Evolutionary conservation across 2,888 invertebrate genomes (phyloP), one percentile per base, ranked within the genome.

Genomic region (Euphydryas editha): DNA sequence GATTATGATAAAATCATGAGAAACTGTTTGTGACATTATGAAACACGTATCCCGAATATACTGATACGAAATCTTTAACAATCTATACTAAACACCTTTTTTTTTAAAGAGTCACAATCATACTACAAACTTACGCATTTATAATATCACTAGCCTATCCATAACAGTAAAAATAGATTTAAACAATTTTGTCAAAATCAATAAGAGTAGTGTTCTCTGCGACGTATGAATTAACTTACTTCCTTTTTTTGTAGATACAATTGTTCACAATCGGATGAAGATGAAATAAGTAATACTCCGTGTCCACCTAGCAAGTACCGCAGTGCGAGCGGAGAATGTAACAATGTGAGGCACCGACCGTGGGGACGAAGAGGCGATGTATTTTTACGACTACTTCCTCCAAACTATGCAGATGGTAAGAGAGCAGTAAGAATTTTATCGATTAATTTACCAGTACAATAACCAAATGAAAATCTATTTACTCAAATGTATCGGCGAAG

Each of bases 221-320:
- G 1, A 20, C 11, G 47, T 17, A 44, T 10, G 17, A 17, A 24
- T 2, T 30, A 5, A n/a, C 24, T n/a, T 7, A 51, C 24, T 7
- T 49, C 10, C 46, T 47, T 47, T 39, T 36, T 69, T 67, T 71
- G 2, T 76, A 92, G 92, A 62, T 84, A 86, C 69, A 91, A 88
- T 78, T 92, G 92, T 74, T 81, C 89, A 69, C 46, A 42, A 81
- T 17, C 82, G 75, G 78, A 88, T 65, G 84, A 86, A 70, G 80
- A 93, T 76, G 85, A 87, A 67, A 80, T 88, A 74, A 91, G 93
- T 79, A 82, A 90, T 66, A 85, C 94, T 75, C 94, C 95, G 15
- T 97, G 97, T 79, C 96, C 96, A 11, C 97, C 97, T 1, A 96
- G 95, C 90, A 97, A 96, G 85, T 98, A 95, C 88, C 94, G 98